These are phyloP conservation scores for Karalla daura DNA, from an alignment of 2,797 vertebrate genomes.

Conservation along the genomic window DNA sequence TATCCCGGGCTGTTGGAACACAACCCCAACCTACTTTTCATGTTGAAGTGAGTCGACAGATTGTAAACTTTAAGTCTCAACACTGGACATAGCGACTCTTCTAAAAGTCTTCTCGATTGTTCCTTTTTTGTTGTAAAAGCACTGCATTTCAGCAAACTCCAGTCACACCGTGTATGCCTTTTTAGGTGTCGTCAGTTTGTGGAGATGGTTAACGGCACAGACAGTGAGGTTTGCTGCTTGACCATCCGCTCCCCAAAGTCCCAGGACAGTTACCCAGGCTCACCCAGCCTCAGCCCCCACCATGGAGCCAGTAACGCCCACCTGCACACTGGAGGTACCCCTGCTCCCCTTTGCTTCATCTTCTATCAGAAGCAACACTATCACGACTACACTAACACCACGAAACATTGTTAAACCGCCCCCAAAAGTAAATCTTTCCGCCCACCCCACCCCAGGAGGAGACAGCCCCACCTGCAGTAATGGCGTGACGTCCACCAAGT, in stretches of 20 bases:
- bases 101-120: too few species aligned
- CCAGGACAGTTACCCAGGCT: constrained; percentile 96
- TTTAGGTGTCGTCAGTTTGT: constrained; percentile 96
- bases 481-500: constrained; percentile 89
- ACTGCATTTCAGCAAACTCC: neutral
- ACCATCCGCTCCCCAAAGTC: constrained; percentile 92
- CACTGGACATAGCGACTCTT: neutral
- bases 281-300: constrained; percentile 92
- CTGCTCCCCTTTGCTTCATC: neutral
- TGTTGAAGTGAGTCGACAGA: constrained; percentile 92
- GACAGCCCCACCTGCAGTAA: constrained; percentile 99
- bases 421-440: neutral
- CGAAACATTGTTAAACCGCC: neutral
- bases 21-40: constrained; percentile 97
- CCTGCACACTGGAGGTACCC: constrained; percentile 88
- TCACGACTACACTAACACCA: neutral
- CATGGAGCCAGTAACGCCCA: constrained; percentile 91
- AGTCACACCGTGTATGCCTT: constrained; percentile 6
- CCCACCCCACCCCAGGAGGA: constrained; percentile 82
- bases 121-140: neutral
- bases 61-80: neutral
- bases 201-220: constrained; percentile 98
- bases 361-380: neutral
- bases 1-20: constrained; percentile 96
- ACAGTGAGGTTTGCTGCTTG: constrained; percentile 96